A percentile compares a stretch with the other conserved stretches of the same genome.
Evolutionary conservation across 1,140 invertebrate species (phyloP).

Genomic region (Adoxophyes honmai): DNA sequence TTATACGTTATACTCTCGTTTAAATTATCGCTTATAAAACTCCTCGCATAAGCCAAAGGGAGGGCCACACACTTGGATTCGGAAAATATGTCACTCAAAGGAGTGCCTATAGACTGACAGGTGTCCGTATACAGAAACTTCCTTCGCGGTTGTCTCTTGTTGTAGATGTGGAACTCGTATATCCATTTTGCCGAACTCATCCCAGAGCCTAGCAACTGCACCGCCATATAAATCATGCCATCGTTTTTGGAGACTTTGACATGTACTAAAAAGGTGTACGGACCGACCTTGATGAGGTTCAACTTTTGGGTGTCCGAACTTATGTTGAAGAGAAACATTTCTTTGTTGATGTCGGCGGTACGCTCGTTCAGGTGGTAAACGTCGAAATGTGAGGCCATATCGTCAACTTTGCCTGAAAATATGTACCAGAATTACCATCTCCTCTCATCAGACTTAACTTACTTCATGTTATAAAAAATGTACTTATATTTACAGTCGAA

Average conservation of each 20-base stretch:
- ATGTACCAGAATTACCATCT: neutral
- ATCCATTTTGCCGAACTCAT: neutral
- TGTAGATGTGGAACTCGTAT: neutral
- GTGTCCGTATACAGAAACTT: neutral
- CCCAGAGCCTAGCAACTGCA: neutral
- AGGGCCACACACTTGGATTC: neutral
- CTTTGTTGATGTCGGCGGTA: neutral
- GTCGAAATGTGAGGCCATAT: neutral
- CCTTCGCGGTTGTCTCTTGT: neutral
- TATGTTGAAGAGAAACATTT: neutral
- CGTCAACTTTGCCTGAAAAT: conserved; percentile 5
- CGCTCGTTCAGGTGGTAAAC: neutral
- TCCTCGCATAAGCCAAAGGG: neutral
- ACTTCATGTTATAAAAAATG: neutral
- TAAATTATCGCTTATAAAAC: neutral
- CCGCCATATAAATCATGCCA: neutral
- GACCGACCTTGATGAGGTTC: neutral
- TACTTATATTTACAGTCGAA: too few relatives aligned
- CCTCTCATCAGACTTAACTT: neutral
- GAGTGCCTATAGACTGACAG: neutral
- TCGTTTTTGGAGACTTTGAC: neutral
- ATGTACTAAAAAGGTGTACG: conserved; percentile 1
- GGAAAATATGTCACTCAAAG: neutral
- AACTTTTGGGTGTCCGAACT: neutral
- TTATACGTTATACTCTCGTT: neutral